Base-by-base conservation (phyloP, 2,888 invertebrate species). In the Eucera pruinosa region DNA sequence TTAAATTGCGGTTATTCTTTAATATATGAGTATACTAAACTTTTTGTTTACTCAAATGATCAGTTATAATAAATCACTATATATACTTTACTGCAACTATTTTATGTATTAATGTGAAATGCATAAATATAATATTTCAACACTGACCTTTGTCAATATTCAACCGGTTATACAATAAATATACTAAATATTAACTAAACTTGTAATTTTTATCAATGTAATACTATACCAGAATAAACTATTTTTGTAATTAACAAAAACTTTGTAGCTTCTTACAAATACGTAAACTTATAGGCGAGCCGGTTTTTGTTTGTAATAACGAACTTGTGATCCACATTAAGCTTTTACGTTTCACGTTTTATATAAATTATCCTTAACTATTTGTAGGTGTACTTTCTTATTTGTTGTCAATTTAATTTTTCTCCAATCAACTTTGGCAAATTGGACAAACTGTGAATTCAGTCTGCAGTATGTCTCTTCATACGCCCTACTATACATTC, bases 341-440 rank as follows among this genome's bases (percentile, higher is more conserved):
- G 0, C 57, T 7, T 18, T 36, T 4, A 30, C 23, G n/a, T 27
- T 9, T 30, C 0, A 33, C 6, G 43, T 43, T 33, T 18, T 9
- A 20, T 30, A 43, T 18, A 41, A 30, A 23, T 27, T 33, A n/a
- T 13, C 18, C 18, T 52, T 18, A 62, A 50, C 0, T 20, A 2
- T 2, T 36, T 1, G 13, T n/a, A n/a, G 13, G 6, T 30, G 27
- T 18, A 48, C 0, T 36, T n/a, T 60, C 27, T 15, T 67, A 67
- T 50, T 60, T 18, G 30, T 41, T 39, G 13, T 20, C 6, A 9
- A 6, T 18, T 67, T 27, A 67, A n/a, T 9, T 1, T 11, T 43
- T 43, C 13, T n/a, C 60, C 48, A 68, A 60, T 50, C 68, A 18
- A 2, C 39, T 67, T 48, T 25, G 6, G 0, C 15, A 18, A 33